Percentiles rank a stretch among this genome's conserved stretches.
Evolutionary conservation across 2,797 vertebrate genomes (phyloP).

Genomic region (Xiphophorus birchmanni): DNA sequence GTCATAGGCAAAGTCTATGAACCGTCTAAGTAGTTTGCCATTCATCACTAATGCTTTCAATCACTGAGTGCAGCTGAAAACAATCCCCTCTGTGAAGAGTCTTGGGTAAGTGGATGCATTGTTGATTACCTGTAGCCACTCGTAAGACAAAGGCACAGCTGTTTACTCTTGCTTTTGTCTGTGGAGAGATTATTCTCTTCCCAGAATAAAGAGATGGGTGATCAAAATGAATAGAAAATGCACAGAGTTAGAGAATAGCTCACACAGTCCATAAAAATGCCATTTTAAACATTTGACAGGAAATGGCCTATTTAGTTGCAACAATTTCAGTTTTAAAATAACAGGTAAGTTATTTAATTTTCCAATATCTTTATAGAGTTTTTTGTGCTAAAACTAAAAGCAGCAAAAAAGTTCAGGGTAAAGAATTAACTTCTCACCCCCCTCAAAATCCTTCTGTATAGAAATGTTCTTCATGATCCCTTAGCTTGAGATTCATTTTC

Average conservation of each 20-base stretch:
- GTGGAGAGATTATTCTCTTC: conserved; percentile 58
- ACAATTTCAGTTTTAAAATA: conserved; percentile 26
- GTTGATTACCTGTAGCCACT: conserved; percentile 82
- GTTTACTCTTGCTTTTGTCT: conserved; percentile 73
- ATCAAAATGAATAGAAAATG: conserved; percentile 54
- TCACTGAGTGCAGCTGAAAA: conserved; percentile 79
- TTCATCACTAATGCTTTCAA: conserved; percentile 83
- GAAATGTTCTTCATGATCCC: conserved; percentile 64
- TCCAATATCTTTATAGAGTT: conserved; percentile 18
- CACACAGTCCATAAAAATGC: conserved; percentile 30
- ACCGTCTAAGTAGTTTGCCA: conserved; percentile 75
- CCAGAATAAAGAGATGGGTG: conserved; percentile 57
- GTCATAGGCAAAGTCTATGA: conserved; percentile 67
- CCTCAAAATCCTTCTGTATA: conserved; percentile 34
- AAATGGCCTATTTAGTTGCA: conserved; percentile 30
- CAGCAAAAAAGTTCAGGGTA: conserved; percentile 48
- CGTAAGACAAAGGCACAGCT: conserved; percentile 81
- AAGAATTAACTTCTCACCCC: conserved; percentile 61
- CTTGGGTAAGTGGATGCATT: conserved; percentile 82
- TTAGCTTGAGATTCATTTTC: conserved; percentile 74
- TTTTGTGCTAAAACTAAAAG: conserved; percentile 33
- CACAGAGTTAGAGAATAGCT: conserved; percentile 31
- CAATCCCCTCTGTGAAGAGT: conserved; percentile 77
- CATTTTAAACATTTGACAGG: conserved; percentile 32
- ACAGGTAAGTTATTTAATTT: conserved; percentile 29